Conservation (phyloP, 1,140 invertebrate species). For the Cotesia typhae region DNA sequence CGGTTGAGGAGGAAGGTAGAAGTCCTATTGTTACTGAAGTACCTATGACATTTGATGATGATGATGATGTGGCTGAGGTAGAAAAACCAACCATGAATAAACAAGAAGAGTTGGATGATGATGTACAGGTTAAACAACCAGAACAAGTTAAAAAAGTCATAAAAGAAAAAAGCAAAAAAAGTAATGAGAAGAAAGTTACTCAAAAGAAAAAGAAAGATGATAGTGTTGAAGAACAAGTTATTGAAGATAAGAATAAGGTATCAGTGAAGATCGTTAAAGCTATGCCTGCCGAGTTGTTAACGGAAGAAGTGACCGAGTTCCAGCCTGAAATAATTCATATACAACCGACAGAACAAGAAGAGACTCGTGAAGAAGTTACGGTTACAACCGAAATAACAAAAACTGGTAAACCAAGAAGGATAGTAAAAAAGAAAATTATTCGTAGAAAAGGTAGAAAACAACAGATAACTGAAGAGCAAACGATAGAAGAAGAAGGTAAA, state of each 20-base stretch:
- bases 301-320: constrained; percentile 31
- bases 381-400: constrained; percentile 40
- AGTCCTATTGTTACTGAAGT: constrained; percentile 42
- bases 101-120: neutral
- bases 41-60: neutral
- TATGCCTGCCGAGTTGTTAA: no score
- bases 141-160: no score
- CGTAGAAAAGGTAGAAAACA: constrained; percentile 38
- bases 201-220: no score
- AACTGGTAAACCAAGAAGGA: constrained; percentile 40
- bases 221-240: no score
- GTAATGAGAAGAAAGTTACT: no score
- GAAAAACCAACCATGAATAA: no score
- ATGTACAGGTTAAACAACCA: no score
- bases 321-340: constrained; percentile 25
- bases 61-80: no score
- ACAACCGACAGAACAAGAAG: constrained; percentile 30
- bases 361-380: constrained; percentile 36
- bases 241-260: no score
- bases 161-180: no score
- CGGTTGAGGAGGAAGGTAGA: constrained; percentile 46
- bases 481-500: constrained; percentile 43
- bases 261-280: no score
- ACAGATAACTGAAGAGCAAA: constrained; percentile 38
- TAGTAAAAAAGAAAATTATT: constrained; percentile 38